phyloP scores from a whole-genome alignment of 2,113 vertebrate genomes.

The Athene cunicularia region DNA sequence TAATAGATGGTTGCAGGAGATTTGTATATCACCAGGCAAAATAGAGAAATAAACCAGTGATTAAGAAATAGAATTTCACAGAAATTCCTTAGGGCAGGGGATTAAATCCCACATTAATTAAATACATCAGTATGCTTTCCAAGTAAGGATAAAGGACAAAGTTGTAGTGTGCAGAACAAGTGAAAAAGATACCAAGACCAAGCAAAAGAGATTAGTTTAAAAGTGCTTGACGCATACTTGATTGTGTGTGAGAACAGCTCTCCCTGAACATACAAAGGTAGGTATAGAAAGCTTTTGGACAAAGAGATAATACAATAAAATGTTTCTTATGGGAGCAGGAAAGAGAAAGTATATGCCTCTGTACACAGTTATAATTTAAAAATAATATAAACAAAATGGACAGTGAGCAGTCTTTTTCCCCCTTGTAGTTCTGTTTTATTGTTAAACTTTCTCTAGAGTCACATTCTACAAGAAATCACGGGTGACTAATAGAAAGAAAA shows the following conservation, averaged over 20 bases:
- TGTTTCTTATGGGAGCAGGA: background rate
- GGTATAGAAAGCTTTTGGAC: background rate
- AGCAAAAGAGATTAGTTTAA: background rate
- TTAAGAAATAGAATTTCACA: background rate
- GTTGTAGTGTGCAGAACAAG: background rate
- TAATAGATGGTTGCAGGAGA: background rate
- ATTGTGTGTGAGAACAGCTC: background rate
- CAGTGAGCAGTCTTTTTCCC: background rate
- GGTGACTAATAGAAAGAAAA: background rate
- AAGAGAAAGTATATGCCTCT: background rate
- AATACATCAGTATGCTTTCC: background rate
- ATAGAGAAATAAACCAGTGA: background rate
- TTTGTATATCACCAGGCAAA: background rate
- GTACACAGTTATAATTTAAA: background rate
- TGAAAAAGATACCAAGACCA: background rate
- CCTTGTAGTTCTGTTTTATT: background rate
- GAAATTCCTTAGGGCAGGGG: background rate
- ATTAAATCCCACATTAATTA: slow-evolving; percentile 1
- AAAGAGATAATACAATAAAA: background rate
- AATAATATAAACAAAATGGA: background rate
- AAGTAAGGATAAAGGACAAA: slow-evolving; percentile 4
- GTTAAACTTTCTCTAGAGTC: background rate
- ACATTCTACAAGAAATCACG: background rate
- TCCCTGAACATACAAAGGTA: background rate
- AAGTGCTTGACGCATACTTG: background rate